Percentiles rank a stretch among this genome's conserved stretches.
Evolutionary conservation across 2,113 vertebrate species (phyloP).

Genomic region (Carassius auratus): DNA sequence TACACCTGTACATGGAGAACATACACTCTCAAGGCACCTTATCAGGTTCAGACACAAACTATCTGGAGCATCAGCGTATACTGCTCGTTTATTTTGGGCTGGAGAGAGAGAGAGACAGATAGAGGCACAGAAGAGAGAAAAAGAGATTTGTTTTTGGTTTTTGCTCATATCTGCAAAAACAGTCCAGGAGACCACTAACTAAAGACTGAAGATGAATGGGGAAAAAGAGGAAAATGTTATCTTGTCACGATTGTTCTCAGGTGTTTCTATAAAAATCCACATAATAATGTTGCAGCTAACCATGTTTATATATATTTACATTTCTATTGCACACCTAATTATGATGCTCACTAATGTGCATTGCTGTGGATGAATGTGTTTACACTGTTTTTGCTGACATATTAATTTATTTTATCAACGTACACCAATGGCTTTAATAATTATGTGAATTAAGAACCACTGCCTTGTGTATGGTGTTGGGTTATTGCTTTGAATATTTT

Average conservation of each 20-base stretch:
- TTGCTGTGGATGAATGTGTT: neutral
- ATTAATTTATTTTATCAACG: neutral
- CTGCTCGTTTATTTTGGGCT: slow-evolving; percentile 26
- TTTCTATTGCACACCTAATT: neutral
- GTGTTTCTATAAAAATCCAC: slow-evolving; percentile 22
- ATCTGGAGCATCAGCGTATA: slow-evolving; percentile 31
- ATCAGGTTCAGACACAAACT: slow-evolving; percentile 57
- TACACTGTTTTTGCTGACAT: slow-evolving; percentile 19
- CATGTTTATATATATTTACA: neutral
- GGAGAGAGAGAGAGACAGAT: neutral
- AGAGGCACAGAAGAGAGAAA: neutral
- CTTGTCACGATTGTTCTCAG: neutral
- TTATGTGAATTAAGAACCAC: neutral
- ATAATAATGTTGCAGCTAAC: neutral
- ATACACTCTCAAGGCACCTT: slow-evolving; percentile 57
- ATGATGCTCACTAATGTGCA: neutral
- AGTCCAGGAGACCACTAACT: neutral
- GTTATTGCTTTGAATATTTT: slow-evolving; percentile 7
- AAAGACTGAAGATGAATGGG: neutral
- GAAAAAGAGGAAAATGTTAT: neutral
- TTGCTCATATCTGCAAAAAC: slow-evolving; percentile 13
- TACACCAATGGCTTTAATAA: neutral
- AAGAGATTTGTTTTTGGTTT: neutral
- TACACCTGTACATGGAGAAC: slow-evolving; percentile 54
- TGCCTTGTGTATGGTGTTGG: neutral